Base-by-base conservation (phyloP, 2,797 vertebrate genomes). In the Toxotes lorentzi region DNA sequence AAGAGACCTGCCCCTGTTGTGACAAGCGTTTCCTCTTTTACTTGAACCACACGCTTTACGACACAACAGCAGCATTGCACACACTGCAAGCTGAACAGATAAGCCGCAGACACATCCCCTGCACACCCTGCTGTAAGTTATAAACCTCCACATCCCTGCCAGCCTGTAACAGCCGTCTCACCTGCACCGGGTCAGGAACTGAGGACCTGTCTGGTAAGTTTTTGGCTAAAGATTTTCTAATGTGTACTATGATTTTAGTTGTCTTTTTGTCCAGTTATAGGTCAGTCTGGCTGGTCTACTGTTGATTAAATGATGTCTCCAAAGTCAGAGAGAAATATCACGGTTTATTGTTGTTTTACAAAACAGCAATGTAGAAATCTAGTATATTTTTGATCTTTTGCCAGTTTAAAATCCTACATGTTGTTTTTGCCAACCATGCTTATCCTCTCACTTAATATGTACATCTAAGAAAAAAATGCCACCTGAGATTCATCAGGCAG, bases 11-110 rank as follows among this genome's bases (percentile, higher is more conserved):
- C 63, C 64, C 40, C 60, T 70, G 70, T 80, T 81, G 57, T 21
- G 43, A 77, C 47, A 30, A 80, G 68, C 47, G 30, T 68, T 92
- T 93, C 92, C 92, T 90, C 89, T 89, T 85, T 76, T 30, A 27
- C 51, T 45, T 48, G 0, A 57, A 88, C 84, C 87, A 57, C 87
- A 87, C 64, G 69, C 59, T 78, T 70, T 53, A 54, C 63, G 35
- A 19, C 65, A 66, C 32, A 57, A 67, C 60, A 64, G 35, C 58
- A 71, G 60, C 70, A 14, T 21, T 63, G 67, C 67, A 63, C 62
- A 38, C 60, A 71, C 21, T 43, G 62, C 34, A 12, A 21, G 35
- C 9, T n/a, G 23, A 76, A 34, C 23, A 59, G 79, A 77, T 35
- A 82, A 79, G 35, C 65, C 50, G 14, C 19, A 35, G 5, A 16